phyloP scores from a whole-genome alignment of 2,888 invertebrate species.

The Acronicta alni region DNA sequence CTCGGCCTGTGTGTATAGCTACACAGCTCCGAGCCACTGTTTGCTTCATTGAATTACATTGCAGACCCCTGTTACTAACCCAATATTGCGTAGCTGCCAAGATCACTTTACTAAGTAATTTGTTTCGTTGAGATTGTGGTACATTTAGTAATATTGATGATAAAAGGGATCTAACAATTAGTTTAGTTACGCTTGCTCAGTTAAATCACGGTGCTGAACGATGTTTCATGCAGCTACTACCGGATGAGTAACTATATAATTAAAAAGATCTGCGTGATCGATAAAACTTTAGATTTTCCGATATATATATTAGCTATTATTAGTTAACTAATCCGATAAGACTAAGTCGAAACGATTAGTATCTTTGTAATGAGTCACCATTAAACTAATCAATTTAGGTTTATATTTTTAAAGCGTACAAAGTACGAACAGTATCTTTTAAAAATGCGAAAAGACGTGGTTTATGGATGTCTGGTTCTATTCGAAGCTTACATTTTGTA shows the following conservation, averaged over 20 bases:
- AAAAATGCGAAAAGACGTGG: too few species aligned
- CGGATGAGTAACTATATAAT: constrained; percentile 13
- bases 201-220: constrained; percentile 18
- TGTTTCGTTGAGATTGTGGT: constrained; percentile 55
- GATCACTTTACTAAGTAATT: constrained; percentile 57
- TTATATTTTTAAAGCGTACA: too few species aligned
- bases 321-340: too few species aligned
- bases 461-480: too few species aligned
- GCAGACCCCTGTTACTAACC: constrained; percentile 49
- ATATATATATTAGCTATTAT: too few species aligned
- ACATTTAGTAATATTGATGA: constrained; percentile 48
- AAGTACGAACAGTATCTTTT: too few species aligned
- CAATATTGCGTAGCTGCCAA: constrained; percentile 55
- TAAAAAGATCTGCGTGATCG: not conserved
- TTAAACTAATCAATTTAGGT: too few species aligned
- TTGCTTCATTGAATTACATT: constrained; percentile 64
- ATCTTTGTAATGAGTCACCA: too few species aligned
- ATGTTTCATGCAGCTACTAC: constrained; percentile 24
- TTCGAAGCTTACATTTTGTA: too few species aligned
- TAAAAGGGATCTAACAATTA: constrained; percentile 48
- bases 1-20: constrained; percentile 40
- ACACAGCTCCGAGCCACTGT: constrained; percentile 45
- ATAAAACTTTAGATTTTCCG: too few species aligned
- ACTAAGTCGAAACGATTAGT: too few species aligned
- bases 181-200: constrained; percentile 37